These are phyloP conservation scores for Hemibagrus wyckioides DNA, from an alignment of 2,113 vertebrate species.

Conservation along the genomic window DNA sequence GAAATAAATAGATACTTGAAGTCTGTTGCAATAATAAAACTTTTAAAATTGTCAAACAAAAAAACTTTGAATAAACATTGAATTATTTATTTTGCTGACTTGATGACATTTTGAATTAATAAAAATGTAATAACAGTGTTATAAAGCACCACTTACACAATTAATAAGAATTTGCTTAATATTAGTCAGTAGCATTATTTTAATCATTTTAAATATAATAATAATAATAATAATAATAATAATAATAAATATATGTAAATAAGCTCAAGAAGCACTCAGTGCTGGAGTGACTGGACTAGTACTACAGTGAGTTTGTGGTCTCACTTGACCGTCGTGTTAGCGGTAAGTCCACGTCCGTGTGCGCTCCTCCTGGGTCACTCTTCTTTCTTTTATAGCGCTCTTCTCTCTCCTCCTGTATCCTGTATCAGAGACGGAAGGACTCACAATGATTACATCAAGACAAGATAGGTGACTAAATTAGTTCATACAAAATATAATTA, in stretches of 20 bases:
- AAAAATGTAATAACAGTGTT: not conserved
- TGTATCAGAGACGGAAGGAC: constrained; percentile 31
- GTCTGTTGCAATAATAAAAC: not conserved
- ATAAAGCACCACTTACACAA: not conserved
- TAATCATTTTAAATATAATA: too few species aligned
- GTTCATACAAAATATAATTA: not conserved
- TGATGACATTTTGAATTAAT: not conserved
- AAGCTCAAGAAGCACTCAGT: not conserved
- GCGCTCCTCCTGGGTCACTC: constrained; percentile 63
- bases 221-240: too few species aligned
- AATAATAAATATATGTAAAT: not conserved
- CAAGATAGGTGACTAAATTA: not conserved
- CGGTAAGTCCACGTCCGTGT: constrained; percentile 66
- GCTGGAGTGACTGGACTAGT: too few species aligned
- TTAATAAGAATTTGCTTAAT: too few species aligned
- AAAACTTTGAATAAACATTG: not conserved
- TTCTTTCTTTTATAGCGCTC: constrained; percentile 77
- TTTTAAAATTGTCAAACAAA: not conserved
- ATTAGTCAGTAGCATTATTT: not conserved
- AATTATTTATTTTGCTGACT: not conserved
- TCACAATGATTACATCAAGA: too few species aligned
- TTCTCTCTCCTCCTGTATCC: constrained; percentile 81
- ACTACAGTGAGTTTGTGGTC: constrained; percentile 15
- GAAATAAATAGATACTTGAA: not conserved
- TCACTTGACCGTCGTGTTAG: constrained; percentile 71